Evolutionary conservation across 2,797 vertebrate genomes (phyloP).

Genomic region (Paguma larvata): DNA sequence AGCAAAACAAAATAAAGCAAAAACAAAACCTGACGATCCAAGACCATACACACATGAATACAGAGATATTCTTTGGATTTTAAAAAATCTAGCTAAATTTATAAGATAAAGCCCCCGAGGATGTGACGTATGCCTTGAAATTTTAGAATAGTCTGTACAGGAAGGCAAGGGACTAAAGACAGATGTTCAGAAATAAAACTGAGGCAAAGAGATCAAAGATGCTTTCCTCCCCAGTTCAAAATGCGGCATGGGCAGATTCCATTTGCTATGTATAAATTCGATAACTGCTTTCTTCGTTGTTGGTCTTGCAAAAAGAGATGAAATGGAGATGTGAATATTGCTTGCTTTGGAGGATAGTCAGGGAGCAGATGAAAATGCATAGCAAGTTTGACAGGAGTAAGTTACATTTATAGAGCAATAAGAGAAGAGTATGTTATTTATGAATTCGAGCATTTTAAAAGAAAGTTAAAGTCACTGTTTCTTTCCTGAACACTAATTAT

Average conservation of each 20-base stretch:
- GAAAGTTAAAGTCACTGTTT: background rate
- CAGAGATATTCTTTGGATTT: constrained; percentile 23
- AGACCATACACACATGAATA: background rate
- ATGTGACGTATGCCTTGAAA: background rate
- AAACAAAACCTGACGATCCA: background rate
- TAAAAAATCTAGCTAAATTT: background rate
- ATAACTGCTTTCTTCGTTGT: background rate
- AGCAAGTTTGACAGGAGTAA: constrained; percentile 24
- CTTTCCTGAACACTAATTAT: background rate
- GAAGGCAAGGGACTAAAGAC: constrained; percentile 3
- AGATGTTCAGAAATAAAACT: constrained; percentile 25
- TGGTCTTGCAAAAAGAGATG: constrained; percentile 3
- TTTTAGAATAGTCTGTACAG: background rate
- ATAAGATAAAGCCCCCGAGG: background rate
- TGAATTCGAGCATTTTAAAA: constrained; percentile 25
- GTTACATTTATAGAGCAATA: background rate
- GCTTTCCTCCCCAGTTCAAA: background rate
- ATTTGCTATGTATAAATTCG: background rate
- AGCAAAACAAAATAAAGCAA: background rate
- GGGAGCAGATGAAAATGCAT: background rate
- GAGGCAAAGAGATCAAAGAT: background rate
- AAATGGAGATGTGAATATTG: background rate
- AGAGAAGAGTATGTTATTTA: background rate
- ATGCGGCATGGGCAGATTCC: background rate
- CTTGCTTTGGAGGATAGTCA: background rate